These are phyloP conservation scores for Discoglossus pictus DNA, from an alignment of 2,797 vertebrate genomes.

Conservation along the genomic window DNA sequence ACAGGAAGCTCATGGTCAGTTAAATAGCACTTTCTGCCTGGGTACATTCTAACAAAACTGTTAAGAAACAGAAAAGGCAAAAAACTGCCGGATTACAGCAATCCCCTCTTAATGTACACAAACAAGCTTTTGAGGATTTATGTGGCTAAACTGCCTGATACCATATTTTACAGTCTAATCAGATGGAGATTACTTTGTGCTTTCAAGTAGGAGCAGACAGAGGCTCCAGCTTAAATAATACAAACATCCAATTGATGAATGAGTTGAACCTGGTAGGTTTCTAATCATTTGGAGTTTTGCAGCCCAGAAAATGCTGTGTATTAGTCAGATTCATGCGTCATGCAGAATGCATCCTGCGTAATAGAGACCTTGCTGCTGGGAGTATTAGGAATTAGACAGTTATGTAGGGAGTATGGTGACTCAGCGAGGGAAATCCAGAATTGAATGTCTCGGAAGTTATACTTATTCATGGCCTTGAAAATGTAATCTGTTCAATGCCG, in stretches of 20 bases:
- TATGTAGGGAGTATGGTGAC: conserved; percentile 32
- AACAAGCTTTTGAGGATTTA: conserved; percentile 49
- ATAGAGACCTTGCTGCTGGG: not conserved
- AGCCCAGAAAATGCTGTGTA: conserved; percentile 44
- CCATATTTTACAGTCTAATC: conserved; percentile 36
- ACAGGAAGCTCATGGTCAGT: conserved; percentile 58
- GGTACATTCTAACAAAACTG: conserved; percentile 7
- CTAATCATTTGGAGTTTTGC: conserved; percentile 20
- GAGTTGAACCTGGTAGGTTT: conserved; percentile 43
- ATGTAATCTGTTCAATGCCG: no score
- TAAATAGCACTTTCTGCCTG: conserved; percentile 49
- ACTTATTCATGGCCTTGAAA: no score
- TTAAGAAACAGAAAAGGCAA: conserved; percentile 22
- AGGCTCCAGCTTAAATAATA: conserved; percentile 39
- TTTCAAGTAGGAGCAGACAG: conserved; percentile 42
- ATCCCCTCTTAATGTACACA: conserved; percentile 49
- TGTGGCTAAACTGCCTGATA: conserved; percentile 27
- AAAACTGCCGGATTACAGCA: conserved; percentile 26
- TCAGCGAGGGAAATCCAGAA: conserved; percentile 13
- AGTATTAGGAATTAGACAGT: conserved; percentile 39
- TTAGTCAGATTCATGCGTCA: conserved; percentile 40
- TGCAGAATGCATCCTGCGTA: conserved; percentile 34
- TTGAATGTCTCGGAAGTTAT: conserved; percentile 21
- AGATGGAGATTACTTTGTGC: conserved; percentile 19
- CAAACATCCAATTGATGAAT: conserved; percentile 36